Conservation (phyloP, 2,888 invertebrate species). For the Drepanosiphum platanoidis region DNA sequence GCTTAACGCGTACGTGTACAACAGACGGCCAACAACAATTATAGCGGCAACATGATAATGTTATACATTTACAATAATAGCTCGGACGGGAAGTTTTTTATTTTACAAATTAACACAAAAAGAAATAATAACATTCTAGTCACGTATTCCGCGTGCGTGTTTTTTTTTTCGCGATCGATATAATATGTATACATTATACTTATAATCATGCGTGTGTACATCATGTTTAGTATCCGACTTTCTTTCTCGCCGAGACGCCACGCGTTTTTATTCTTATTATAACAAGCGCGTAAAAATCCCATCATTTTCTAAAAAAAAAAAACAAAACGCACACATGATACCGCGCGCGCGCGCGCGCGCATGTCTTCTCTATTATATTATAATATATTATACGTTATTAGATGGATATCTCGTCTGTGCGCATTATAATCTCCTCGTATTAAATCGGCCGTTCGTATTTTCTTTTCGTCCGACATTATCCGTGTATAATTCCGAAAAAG, state of each 20-base stretch:
- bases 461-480: neutral
- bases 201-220: neutral
- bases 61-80: neutral
- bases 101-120: conserved; percentile 35
- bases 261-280: conserved; percentile 20
- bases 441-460: neutral
- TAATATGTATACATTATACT: neutral
- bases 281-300: conserved; percentile 13
- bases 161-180: conserved; percentile 23
- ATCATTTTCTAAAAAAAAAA: neutral
- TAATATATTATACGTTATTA: neutral
- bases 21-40: too few species aligned
- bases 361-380: neutral
- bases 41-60: neutral
- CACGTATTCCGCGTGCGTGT: conserved; percentile 30
- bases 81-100: conserved; percentile 10
- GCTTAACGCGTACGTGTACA: neutral
- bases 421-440: neutral
- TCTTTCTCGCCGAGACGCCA: conserved; percentile 11
- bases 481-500: neutral
- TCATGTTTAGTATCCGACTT: neutral
- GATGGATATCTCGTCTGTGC: neutral
- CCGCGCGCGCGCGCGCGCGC: too few species aligned
- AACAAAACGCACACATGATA: neutral
- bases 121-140: conserved; percentile 17